Evolutionary conservation across 2,113 vertebrate genomes (phyloP), one percentile per base, ranked within the genome.

Genomic region (Corydoras maculifer): DNA sequence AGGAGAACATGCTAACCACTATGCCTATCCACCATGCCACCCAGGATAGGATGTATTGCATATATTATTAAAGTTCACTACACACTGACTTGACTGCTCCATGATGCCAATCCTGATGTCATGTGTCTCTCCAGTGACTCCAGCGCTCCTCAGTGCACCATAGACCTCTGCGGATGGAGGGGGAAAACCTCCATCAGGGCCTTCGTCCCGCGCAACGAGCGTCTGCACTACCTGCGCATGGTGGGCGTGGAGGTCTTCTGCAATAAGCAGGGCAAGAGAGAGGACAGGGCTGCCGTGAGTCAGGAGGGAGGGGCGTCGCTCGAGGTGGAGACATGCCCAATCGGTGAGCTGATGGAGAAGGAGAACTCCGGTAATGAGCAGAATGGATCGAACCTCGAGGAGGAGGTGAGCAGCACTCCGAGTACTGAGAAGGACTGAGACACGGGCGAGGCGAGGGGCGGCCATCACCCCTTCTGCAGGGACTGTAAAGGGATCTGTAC

Each of bases 101-200:
- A 25, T 25, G 18, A 2, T 25, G 18, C 18, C 18, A 1, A 13
- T 30, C 13, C 3, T 65, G 30, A 54, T 31, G 54, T 43, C 32
- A 10, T 10, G 2, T 35, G 8, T 14, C 35, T 14, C 65, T 14
- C 0, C 76, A 99, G 95, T 75, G 89, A 91, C 72, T 85, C 88
- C 0, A 85, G 82, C 0, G 82, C 92, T 64, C 92, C 95, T 31
- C 94, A 94, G 88, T 99, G 96, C 60, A 82, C 94, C 55, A 91
- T 99, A 51, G 93, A 98, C 84, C 84, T 99, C 50, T 98, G 96
- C 25, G 96, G 97, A 7, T 99, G 97, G 97, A 91, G 94, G 68
- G 97, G 97, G 6, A 98, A 98, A 86, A 91, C 93, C 0, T 98
- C 96, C 1, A 92, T 99, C 73, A 92, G 95, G 50, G 95, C 95